A percentile compares a stretch with the other conserved stretches of the same genome.
phyloP scores from a whole-genome alignment of 2,888 invertebrate species.

The Sarcophaga caerulescens region DNA sequence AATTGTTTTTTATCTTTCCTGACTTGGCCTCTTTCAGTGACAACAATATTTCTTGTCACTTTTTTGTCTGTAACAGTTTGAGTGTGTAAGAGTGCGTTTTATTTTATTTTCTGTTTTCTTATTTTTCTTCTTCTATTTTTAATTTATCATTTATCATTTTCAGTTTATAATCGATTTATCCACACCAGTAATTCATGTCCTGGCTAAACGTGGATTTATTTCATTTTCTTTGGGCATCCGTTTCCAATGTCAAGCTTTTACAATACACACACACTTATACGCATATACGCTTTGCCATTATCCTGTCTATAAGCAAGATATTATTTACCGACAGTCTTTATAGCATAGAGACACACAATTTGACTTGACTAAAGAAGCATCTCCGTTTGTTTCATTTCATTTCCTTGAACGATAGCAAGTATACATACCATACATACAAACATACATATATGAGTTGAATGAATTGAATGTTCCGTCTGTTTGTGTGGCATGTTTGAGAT shows the following conservation, averaged over 20 bases:
- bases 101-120: neutral
- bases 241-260: neutral
- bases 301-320: neutral
- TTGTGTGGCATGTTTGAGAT: slow-evolving; percentile 61
- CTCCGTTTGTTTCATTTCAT: too few species aligned
- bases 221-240: neutral
- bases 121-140: slow-evolving; percentile 3
- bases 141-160: slow-evolving; percentile 62
- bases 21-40: slow-evolving; percentile 13
- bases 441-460: neutral
- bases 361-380: too few species aligned
- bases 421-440: neutral
- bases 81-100: neutral
- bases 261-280: neutral
- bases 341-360: too few species aligned
- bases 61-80: neutral
- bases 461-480: neutral
- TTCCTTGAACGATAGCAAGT: too few species aligned
- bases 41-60: slow-evolving; percentile 9
- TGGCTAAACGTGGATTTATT: slow-evolving; percentile 33
- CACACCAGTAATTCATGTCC: slow-evolving; percentile 53
- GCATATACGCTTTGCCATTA: neutral
- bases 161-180: slow-evolving; percentile 61
- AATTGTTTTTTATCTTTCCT: neutral
- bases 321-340: neutral